Evolutionary conservation across 2,113 vertebrate species (phyloP).

Genomic region (Macaca nemestrina): DNA sequence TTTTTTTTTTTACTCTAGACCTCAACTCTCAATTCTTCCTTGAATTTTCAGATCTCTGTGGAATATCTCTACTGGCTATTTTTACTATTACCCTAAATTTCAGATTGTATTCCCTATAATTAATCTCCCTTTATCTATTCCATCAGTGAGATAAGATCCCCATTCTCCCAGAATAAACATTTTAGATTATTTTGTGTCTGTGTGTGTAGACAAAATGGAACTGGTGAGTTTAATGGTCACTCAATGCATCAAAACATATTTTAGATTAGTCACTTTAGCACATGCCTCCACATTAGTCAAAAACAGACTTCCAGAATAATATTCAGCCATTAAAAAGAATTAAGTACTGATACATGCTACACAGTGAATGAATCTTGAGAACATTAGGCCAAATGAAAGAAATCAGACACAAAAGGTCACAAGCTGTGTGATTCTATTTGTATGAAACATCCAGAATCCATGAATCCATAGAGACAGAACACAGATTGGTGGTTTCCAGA

Average conservation of each 20-base stretch:
- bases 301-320: background rate
- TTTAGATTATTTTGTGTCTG: background rate
- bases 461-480: background rate
- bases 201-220: background rate
- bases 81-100: background rate
- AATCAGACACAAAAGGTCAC: background rate
- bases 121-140: conserved; percentile 5
- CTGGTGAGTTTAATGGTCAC: background rate
- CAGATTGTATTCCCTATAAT: background rate
- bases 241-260: background rate
- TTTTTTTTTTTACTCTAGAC: background rate
- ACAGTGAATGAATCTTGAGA: background rate
- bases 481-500: background rate
- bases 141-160: background rate
- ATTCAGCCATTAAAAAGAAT: background rate
- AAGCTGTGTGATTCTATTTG: background rate
- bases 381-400: background rate
- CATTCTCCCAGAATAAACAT: background rate
- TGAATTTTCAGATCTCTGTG: background rate
- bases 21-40: conserved; percentile 3
- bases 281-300: background rate
- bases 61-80: background rate
- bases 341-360: background rate
- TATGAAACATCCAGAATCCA: background rate
- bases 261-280: background rate